These are phyloP conservation scores for Halictus quadricinctus DNA, from an alignment of 2,888 invertebrate genomes.

Conservation along the genomic window DNA sequence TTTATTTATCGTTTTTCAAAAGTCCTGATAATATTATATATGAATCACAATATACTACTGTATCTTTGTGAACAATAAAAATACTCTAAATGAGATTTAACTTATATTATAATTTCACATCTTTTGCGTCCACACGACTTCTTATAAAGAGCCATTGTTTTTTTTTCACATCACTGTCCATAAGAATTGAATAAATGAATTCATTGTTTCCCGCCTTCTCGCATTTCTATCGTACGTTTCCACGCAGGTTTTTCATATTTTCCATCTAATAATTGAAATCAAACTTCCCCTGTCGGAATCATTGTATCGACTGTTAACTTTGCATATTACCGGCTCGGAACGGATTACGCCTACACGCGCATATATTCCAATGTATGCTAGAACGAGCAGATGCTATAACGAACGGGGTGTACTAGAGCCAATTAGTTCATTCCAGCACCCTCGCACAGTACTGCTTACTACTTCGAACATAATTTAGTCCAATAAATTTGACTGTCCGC, in stretches of 20 bases:
- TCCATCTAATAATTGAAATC: not conserved
- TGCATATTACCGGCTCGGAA: not conserved
- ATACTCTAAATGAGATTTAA: not conserved
- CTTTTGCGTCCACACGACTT: too few species aligned
- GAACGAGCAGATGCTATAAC: not conserved
- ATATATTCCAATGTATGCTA: not conserved
- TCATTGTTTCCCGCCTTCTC: not conserved
- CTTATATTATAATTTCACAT: not conserved
- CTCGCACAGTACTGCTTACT: not conserved
- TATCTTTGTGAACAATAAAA: too few species aligned
- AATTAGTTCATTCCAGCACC: not conserved
- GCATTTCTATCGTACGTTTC: not conserved
- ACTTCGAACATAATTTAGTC: not conserved
- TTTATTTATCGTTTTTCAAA: too few species aligned
- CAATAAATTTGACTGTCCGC: not conserved
- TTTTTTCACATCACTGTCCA: not conserved
- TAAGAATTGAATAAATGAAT: not conserved
- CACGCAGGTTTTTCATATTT: not conserved
- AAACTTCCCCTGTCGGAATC: not conserved
- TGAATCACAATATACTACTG: too few species aligned
- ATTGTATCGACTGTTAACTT: not conserved
- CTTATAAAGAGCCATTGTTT: too few species aligned
- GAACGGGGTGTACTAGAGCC: conserved; percentile 1
- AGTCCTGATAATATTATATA: too few species aligned
- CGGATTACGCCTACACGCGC: not conserved